Base-by-base conservation (phyloP, 2,113 vertebrate genomes). In the Chaenogobius annularis region DNA sequence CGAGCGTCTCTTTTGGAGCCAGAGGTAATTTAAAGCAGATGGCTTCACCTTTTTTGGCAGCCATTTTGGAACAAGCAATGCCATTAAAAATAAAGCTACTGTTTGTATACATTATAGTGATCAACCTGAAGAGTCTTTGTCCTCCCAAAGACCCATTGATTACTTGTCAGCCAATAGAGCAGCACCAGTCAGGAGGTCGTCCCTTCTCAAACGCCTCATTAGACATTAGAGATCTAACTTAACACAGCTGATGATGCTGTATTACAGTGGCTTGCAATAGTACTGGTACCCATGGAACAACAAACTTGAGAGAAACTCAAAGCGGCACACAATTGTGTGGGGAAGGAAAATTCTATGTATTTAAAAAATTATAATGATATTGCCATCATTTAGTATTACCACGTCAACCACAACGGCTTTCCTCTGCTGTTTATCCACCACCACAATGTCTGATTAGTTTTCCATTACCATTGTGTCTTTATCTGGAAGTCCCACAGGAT, bases 1-100 rank as follows among this genome's bases (percentile, higher is more conserved):
- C 84, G 74, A 77, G 89, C 48, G 66, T 77, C 68, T 79, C 67
- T 66, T 79, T 80, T 69, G 65, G 61, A 80, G 81, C 78, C 69
- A 54, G 37, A 75, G 61, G 84, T 86, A 87, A 88, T 88, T 90
- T 86, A 85, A 84, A 87, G 78, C 81, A 83, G 81, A 88, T 85
- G 80, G 72, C 75, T 66, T 82, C 78, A 72, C 75, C 59, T 69
- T 67, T 66, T 87, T 85, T 87, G 86, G 83, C 85, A 88, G 68
- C 58, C 67, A 64, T 66, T 70, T 81, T 71, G 72, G 68, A 81
- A 83, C 70, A 75, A 77, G 58, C 48, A 3, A 17, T 83, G 73
- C 70, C 67, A 84, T 89, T 83, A 88, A 87, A 86, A 65, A n/a
- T 46, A 66, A 84, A 76, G 75, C 50, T 15, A 48, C 62, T 79